Base-by-base conservation (phyloP, 2,113 vertebrate genomes). In the Nycticebus coucang region DNA sequence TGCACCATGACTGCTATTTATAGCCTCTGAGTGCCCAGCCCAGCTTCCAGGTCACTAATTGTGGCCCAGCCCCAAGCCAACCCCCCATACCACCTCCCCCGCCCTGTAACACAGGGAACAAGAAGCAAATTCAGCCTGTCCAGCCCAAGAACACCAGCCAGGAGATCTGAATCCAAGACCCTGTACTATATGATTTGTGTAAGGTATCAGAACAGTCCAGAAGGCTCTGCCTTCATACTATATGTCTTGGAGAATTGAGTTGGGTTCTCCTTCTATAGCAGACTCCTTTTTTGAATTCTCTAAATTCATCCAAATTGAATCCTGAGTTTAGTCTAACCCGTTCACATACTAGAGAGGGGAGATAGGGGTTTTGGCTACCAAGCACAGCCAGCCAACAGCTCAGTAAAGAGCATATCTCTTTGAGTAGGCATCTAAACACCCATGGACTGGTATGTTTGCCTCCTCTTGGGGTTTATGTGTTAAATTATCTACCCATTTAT, bases 21-120 rank as follows among this genome's bases (percentile, higher is more conserved):
- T 97, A 98, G 95, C 82, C 80, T 97, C 87, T 5, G 95, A 95
- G 98, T 98, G 98, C 98, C 98, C 98, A 98, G 97, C 98, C 97
- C n/a, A 50, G 86, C 97, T 97, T 97, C 97, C 97, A 97, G 91
- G 96, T 97, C 98, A 98, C 95, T 95, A 95, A 93, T 94, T 95
- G 88, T 97, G 97, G 96, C 97, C 96, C 93, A 98, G 84, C 91
- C 72, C 97, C 53, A 30, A 98, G 97, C 96, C 96, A 98, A 97
- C 93, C 78, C 75, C 96, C 97, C 91, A 83, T 91, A 95, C 97
- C 95, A 97, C 96, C 83, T 72, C 50, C 82, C 41, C 71, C 78
- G 69, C 94, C 89, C 95, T 93, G 87, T 78, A 95, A 91, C 89
- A 66, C 72, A 97, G 90, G 92, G 95, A 95, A 92, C 81, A 81